A percentile compares a stretch with the other conserved stretches of the same genome.
Conservation (phyloP, 2,113 vertebrate species). For the Maccullochella peelii region DNA sequence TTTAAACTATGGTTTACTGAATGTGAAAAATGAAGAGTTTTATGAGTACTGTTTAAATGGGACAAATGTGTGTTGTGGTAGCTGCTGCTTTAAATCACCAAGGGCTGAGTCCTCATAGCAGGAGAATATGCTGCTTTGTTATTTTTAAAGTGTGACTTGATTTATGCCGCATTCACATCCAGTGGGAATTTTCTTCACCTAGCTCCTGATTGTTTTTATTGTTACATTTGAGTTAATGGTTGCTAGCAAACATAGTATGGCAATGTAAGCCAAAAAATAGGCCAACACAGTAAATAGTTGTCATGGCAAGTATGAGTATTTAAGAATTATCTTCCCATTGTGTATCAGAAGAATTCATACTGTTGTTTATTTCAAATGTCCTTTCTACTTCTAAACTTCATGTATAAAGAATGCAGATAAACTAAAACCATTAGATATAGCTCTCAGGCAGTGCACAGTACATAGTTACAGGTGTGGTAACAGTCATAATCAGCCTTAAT, state of each 20-base stretch:
- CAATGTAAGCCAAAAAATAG: not conserved
- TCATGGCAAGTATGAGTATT: not conserved
- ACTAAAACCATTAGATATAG: not conserved
- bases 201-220: not conserved
- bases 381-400: not conserved
- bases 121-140: not conserved
- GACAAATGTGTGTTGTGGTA: not conserved
- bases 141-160: not conserved
- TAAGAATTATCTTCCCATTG: not conserved
- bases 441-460: not conserved
- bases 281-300: not conserved
- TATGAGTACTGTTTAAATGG: not conserved
- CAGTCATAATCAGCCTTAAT: not conserved
- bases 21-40: not conserved
- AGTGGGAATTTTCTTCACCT: not conserved
- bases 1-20: not conserved
- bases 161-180: not conserved
- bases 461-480: no score
- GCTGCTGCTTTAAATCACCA: constrained; percentile 14
- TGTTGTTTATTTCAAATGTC: not conserved
- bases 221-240: not conserved
- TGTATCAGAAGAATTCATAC: not conserved
- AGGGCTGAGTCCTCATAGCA: not conserved
- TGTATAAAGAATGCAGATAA: not conserved
- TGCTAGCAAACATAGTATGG: not conserved